These are phyloP conservation scores for Dipodomys spectabilis DNA, from an alignment of 2,113 vertebrate species.

Conservation along the genomic window DNA sequence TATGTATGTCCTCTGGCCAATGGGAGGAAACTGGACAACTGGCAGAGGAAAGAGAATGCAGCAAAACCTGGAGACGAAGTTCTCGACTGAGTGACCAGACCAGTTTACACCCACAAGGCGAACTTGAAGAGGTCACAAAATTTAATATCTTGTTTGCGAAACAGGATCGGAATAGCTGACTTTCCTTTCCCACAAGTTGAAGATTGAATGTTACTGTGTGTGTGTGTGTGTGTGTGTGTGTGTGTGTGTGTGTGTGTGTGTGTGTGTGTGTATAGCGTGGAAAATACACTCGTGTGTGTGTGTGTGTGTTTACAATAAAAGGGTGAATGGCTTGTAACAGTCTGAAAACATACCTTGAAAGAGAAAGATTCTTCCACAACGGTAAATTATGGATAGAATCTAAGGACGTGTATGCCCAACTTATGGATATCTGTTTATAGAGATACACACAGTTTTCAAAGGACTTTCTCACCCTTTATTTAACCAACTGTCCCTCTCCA, in stretches of 20 bases:
- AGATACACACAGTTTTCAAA: neutral
- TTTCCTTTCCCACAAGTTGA: neutral
- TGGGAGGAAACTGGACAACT: neutral
- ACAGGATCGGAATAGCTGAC: neutral
- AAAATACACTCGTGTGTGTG: neutral
- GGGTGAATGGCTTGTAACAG: neutral
- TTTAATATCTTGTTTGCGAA: neutral
- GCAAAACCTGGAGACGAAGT: neutral
- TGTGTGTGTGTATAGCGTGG: too few relatives aligned
- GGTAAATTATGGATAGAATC: neutral
- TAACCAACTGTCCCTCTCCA: neutral
- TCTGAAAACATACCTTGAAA: neutral
- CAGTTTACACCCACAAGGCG: neutral
- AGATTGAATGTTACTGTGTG: neutral
- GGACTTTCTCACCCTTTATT: neutral
- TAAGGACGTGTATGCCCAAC: neutral
- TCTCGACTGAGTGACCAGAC: neutral
- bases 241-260: too few relatives aligned
- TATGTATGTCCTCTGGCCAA: neutral
- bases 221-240: neutral
- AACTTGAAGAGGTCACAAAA: neutral
- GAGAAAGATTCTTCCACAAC: neutral
- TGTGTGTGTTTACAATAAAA: conserved; percentile 20
- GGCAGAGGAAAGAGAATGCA: neutral
- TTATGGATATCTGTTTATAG: conserved; percentile 16